Evolutionary conservation across 2,113 vertebrate species (phyloP), one percentile per base, ranked within the genome.

Genomic region (Mobula hypostoma): DNA sequence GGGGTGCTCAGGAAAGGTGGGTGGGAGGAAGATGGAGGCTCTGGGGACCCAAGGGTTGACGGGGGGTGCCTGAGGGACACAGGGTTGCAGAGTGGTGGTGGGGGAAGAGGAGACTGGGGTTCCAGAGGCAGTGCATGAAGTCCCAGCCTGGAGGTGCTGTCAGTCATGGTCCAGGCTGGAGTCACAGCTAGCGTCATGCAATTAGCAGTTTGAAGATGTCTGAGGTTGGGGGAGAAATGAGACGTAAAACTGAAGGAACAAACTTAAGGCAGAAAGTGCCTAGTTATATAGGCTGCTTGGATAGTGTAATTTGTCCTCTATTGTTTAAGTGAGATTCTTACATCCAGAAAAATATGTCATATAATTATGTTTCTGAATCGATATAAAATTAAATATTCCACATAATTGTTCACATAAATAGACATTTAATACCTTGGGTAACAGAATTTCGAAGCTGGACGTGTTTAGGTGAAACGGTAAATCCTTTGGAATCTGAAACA

Each of bases 401-500:
- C 85, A 68, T 76, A 27, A 48, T 40, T 56, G 17, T n/a, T 68
- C 61, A 21, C 15, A 29, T 48, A 93, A 93, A 74, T 93, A 29
- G 32, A 27, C n/a, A 66, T 66, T 90, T 36, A 63, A 15, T 90
- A 90, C 91, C 91, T 93, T 27, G 6, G 68, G 91, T 2, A 93
- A 36, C 36, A 74, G 27, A 48, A 29, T 0, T 56, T 11, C 15
- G 68, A 93, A 40, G 29, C 19, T 76, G 70, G 91, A 93, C 74
- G 91, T 93, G 70, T 76, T 93, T 17, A 93, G 40, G 5, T 70
- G 91, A 74, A 93, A 0, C 40, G 91, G 24, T 29, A 76, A 48
- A 24, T 93, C 32, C 32, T 93, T 74, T 74, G 91, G 70, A 93
- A 93, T 48, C 91, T 93, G 91, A 29, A 93, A 93, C 56, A 5